Percentiles rank a stretch among this genome's conserved stretches.
These are phyloP conservation scores for Protobothrops mucrosquamatus DNA, from an alignment of 2,113 vertebrate genomes.

Conservation along the genomic window DNA sequence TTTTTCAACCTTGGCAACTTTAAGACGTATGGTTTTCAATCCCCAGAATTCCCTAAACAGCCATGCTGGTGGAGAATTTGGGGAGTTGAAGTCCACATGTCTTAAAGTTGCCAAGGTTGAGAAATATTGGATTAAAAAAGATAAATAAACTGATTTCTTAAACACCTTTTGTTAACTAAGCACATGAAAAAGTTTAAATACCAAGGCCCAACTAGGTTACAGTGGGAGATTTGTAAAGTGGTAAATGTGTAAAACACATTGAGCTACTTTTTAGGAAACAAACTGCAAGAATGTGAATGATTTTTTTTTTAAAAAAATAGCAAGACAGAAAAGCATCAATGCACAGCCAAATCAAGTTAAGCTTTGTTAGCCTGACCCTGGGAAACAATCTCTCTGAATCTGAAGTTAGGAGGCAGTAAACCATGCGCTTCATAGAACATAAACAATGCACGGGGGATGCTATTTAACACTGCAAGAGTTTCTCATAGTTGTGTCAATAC, in stretches of 20 bases:
- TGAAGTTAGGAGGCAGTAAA: slow-evolving; percentile 47
- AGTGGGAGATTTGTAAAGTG: neutral
- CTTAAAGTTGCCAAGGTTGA: neutral
- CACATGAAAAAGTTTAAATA: neutral
- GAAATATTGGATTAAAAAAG: neutral
- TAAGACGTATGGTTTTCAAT: neutral
- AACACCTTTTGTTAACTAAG: neutral
- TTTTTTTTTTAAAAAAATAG: slow-evolving; percentile 19
- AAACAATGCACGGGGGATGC: slow-evolving; percentile 47
- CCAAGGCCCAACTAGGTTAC: neutral
- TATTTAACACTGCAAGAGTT: slow-evolving; percentile 45
- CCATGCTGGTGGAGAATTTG: neutral
- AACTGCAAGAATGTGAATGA: slow-evolving; percentile 35
- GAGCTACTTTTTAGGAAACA: neutral
- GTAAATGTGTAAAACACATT: neutral
- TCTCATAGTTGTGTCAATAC: slow-evolving; percentile 45
- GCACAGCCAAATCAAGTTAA: slow-evolving; percentile 51
- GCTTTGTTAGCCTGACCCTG: slow-evolving; percentile 44
- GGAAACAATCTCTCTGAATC: slow-evolving; percentile 33
- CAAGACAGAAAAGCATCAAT: slow-evolving; percentile 8
- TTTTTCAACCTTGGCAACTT: neutral
- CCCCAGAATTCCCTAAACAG: neutral
- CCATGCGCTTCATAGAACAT: slow-evolving; percentile 35
- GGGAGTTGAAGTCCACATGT: neutral
- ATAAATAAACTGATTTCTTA: neutral